phyloP scores from a whole-genome alignment of 2,113 vertebrate genomes.

The Archocentrus centrarchus region DNA sequence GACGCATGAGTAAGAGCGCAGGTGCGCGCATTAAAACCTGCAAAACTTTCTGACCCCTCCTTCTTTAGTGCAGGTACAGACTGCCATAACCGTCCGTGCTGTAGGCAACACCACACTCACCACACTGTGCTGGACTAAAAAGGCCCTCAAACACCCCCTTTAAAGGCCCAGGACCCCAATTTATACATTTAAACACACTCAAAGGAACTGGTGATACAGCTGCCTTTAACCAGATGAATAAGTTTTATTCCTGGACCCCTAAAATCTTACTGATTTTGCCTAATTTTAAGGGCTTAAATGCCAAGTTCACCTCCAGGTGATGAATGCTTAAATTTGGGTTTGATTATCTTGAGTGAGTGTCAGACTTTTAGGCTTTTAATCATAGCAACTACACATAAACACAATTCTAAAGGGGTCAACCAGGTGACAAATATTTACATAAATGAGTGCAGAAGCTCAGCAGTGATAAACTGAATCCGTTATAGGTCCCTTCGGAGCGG shows the following conservation, averaged over 20 bases:
- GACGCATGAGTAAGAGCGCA: constrained; percentile 32
- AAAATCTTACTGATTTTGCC: background rate
- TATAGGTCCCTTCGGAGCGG: background rate
- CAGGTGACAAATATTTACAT: background rate
- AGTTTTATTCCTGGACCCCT: background rate
- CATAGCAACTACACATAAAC: background rate
- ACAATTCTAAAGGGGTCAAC: background rate
- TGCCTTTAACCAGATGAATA: background rate
- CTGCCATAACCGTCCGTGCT: background rate
- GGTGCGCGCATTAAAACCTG: constrained; percentile 23
- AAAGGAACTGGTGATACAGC: background rate
- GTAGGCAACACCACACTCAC: background rate
- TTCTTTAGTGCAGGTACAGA: background rate
- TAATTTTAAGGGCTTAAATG: background rate
- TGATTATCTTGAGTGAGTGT: background rate
- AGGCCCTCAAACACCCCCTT: background rate
- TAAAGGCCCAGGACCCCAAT: background rate
- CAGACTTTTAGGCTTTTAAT: background rate
- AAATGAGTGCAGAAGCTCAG: background rate
- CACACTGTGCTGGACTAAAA: background rate
- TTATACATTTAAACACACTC: background rate
- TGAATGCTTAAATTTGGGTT: background rate
- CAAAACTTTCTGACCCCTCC: background rate
- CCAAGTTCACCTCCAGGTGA: background rate
- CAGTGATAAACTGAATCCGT: background rate